Evolutionary conservation across 2,113 vertebrate species (phyloP).

Genomic region (Pseudorasbora parva): DNA sequence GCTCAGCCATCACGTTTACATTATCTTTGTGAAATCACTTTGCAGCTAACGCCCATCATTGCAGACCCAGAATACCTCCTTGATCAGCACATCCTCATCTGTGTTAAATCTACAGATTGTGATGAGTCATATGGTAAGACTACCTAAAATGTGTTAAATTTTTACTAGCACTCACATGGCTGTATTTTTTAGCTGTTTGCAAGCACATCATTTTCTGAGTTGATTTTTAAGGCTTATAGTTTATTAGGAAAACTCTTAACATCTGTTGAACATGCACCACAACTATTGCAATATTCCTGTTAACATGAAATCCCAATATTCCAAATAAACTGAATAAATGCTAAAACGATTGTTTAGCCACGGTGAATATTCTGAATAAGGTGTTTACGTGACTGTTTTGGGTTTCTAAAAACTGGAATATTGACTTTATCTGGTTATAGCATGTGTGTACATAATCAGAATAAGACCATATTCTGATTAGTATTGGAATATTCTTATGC

Average conservation of each 20-base stretch:
- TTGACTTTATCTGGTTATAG: neutral
- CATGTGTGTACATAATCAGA: neutral
- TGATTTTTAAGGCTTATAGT: neutral
- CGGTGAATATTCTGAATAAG: neutral
- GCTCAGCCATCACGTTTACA: neutral
- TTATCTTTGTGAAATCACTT: constrained; percentile 26
- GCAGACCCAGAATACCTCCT: constrained; percentile 94
- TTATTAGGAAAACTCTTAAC: neutral
- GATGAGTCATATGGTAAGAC: constrained; percentile 94
- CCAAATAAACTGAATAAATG: neutral
- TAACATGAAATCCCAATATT: neutral
- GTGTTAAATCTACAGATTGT: constrained; percentile 92
- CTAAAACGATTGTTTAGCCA: neutral
- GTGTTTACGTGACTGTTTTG: neutral
- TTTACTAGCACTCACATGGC: too few relatives aligned
- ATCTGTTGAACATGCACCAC: neutral
- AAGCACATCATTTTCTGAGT: neutral
- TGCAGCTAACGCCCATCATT: constrained; percentile 94
- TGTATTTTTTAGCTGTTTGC: neutral
- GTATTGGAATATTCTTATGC: neutral
- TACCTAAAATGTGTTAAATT: constrained; percentile 26
- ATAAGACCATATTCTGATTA: neutral
- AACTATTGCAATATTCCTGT: neutral
- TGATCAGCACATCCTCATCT: constrained; percentile 96
- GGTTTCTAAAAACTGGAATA: neutral